phyloP scores from a whole-genome alignment of 2,888 invertebrate species.

The Flexamia atlantica region DNA sequence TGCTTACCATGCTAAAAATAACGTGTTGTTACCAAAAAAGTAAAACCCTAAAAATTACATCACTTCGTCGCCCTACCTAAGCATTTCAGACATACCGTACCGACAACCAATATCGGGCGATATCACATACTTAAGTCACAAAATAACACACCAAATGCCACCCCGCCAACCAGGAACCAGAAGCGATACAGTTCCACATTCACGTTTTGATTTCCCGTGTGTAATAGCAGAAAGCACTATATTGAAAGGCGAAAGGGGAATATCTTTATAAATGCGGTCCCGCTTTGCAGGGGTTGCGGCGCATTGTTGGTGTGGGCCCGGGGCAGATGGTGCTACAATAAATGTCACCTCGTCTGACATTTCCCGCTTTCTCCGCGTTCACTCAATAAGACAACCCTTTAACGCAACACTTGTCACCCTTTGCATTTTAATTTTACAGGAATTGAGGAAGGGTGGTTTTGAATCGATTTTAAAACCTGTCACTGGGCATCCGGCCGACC shows the following conservation, averaged over 20 bases:
- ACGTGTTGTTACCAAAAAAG: too few species aligned
- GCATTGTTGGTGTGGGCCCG: background rate
- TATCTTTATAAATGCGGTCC: slow-evolving; percentile 9
- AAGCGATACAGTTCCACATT: slow-evolving; percentile 5
- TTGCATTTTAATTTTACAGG: slow-evolving; percentile 62
- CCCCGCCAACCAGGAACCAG: background rate
- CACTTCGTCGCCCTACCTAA: too few species aligned
- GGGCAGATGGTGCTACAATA: slow-evolving; percentile 46
- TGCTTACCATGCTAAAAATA: too few species aligned
- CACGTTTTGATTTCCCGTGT: slow-evolving; percentile 31
- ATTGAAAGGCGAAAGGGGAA: slow-evolving; percentile 24
- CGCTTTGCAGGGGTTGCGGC: background rate
- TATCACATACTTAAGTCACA: background rate
- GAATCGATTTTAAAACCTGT: slow-evolving; percentile 62
- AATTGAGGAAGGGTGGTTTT: slow-evolving; percentile 61
- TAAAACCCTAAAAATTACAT: too few species aligned
- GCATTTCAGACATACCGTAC: too few species aligned
- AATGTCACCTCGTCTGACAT: slow-evolving; percentile 56
- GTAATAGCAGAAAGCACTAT: slow-evolving; percentile 31
- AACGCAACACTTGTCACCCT: slow-evolving; percentile 59
- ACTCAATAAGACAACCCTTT: slow-evolving; percentile 60
- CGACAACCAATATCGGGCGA: background rate
- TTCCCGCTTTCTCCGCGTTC: slow-evolving; percentile 53
- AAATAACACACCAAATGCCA: slow-evolving; percentile 2
- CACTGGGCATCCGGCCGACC: slow-evolving; percentile 18